Evolutionary conservation across 2,113 vertebrate genomes (phyloP).

Genomic region (Gallinago paraguaiae): DNA sequence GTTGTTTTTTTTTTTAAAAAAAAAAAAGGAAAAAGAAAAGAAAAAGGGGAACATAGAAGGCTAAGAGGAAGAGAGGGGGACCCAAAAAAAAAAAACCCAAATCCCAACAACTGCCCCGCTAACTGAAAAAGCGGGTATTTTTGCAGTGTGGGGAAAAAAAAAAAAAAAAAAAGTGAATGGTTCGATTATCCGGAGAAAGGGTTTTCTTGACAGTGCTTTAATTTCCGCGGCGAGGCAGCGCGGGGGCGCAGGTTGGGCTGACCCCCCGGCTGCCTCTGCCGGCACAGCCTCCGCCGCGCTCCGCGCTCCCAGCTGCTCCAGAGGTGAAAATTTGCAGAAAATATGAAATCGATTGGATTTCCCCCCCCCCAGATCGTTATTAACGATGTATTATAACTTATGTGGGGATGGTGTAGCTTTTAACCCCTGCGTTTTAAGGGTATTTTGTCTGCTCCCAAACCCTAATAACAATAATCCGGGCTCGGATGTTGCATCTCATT

Average conservation of each 20-base stretch:
- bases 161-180: neutral
- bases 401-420: neutral
- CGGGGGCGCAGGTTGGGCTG: neutral
- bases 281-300: neutral
- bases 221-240: neutral
- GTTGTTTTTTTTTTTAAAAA: neutral
- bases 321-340: neutral
- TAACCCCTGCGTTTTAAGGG: conserved; percentile 62
- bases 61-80: neutral
- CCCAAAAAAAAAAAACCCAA: neutral
- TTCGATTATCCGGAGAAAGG: neutral
- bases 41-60: neutral
- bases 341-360: neutral
- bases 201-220: neutral
- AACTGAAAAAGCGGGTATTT: neutral
- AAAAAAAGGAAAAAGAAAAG: neutral
- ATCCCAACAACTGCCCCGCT: neutral
- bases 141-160: neutral
- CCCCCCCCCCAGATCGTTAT: neutral
- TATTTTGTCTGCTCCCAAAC: conserved; percentile 56
- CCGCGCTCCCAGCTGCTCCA: neutral
- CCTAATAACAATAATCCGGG: conserved; percentile 32
- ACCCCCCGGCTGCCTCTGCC: neutral
- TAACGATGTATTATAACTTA: neutral
- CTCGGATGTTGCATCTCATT: conserved; percentile 74